A percentile compares a stretch with the other conserved stretches of the same genome.
Evolutionary conservation across 1,140 invertebrate genomes (phyloP).

Genomic region (Drosophila setifemur): DNA sequence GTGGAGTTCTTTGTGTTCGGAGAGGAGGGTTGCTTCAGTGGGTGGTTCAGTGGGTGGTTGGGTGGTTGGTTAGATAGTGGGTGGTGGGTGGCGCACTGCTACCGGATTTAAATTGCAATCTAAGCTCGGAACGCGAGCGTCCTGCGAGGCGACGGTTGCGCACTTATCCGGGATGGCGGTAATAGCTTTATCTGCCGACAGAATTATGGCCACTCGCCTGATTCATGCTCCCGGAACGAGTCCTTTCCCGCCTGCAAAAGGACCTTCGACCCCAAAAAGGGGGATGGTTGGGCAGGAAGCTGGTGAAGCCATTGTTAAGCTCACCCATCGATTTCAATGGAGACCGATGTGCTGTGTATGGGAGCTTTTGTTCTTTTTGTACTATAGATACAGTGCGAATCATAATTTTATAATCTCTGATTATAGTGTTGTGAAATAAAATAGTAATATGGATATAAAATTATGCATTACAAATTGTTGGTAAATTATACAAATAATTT

Average conservation of each 20-base stretch:
- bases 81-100: slow-evolving; percentile 19
- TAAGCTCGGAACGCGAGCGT: slow-evolving; percentile 44
- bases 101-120: slow-evolving; percentile 78
- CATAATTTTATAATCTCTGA: background rate
- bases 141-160: slow-evolving; percentile 23
- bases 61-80: slow-evolving; percentile 12
- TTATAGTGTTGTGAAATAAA: too few relatives aligned
- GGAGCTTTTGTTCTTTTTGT: slow-evolving; percentile 9
- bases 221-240: slow-evolving; percentile 66
- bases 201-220: slow-evolving; percentile 70
- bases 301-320: slow-evolving; percentile 35
- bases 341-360: slow-evolving; percentile 33
- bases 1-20: slow-evolving; percentile 48
- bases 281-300: slow-evolving; percentile 41
- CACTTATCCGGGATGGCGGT: slow-evolving; percentile 76
- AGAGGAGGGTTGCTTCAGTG: slow-evolving; percentile 18
- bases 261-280: background rate
- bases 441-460: too few relatives aligned
- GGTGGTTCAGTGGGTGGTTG: slow-evolving; percentile 3
- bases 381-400: slow-evolving; percentile 1
- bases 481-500: too few relatives aligned
- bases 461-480: too few relatives aligned
- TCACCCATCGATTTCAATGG: slow-evolving; percentile 50
- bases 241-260: slow-evolving; percentile 15
- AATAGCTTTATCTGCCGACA: slow-evolving; percentile 80